Evolutionary conservation across 1,140 invertebrate genomes (phyloP), one percentile per base, ranked within the genome.

Genomic region (Lanistes nyassanus): DNA sequence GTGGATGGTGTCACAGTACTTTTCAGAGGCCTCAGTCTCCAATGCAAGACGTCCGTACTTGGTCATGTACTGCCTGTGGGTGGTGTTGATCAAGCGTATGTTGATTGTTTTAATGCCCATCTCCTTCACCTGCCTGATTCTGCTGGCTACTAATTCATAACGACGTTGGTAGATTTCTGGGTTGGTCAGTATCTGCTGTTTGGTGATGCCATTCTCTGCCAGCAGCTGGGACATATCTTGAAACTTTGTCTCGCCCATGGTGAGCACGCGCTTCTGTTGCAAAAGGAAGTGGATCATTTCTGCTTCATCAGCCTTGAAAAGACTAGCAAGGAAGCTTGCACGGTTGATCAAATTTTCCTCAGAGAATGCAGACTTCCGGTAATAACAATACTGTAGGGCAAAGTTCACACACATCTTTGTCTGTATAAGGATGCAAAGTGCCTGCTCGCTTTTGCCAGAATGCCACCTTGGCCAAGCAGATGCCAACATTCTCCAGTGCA

Each of bases 161-260:
- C 56, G 53, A 5, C 68, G 68, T 5, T 51, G 68, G n/a, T 70
- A 70, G 68, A 70, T 56, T n/a, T 70, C 37, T 51, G 68, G 68
- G 29, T 70, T 55, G 68, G 56, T 56, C 0, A 70, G 36, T 34
- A 70, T 31, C 26, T 70, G 47, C 29, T 56, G 53, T 36, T 29
- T 70, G 31, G 5, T 70, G 68, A 70, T 70, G 68, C 68, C 68
- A 36, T 70, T 42, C 51, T 56, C 26, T 36, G 51, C 68, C 13
- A 70, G 29, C 47, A 70, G 51, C 26, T 55, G 0, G 1, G 68
- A 56, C 51, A 70, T 5, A 7, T 26, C 56, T 51, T 36, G n/a
- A 36, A 70, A 70, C 51, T 70, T 70, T 7, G 53, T n/a, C 51
- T 34, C 37, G 4, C 68, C 68, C 68, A 70, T 70, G 5, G 51